Conservation (phyloP, 2,888 invertebrate species). For the Masnerella sp. region DNA sequence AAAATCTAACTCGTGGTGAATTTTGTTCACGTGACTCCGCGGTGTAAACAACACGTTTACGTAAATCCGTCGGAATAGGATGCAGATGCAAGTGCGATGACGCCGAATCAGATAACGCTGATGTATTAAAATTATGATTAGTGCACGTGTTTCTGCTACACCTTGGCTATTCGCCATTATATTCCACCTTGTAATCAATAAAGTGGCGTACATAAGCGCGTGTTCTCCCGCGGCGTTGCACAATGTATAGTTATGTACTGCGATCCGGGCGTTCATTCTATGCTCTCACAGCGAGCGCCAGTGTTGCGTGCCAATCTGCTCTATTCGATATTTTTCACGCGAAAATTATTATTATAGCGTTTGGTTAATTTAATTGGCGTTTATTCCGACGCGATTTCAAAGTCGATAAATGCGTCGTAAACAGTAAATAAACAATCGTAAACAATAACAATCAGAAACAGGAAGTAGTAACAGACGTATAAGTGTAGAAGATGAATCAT, state of each 20-base stretch:
- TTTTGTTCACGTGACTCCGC: background rate
- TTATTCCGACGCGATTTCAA: too few species aligned
- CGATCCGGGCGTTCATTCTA: slow-evolving; percentile 26
- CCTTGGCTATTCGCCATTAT: slow-evolving; percentile 49
- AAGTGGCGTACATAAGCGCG: slow-evolving; percentile 43
- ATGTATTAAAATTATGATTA: slow-evolving; percentile 47
- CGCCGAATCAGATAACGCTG: slow-evolving; percentile 36
- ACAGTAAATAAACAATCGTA: too few species aligned
- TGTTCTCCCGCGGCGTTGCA: slow-evolving; percentile 41
- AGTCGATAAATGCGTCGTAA: too few species aligned
- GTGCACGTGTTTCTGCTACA: slow-evolving; percentile 14
- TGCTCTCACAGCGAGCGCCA: slow-evolving; percentile 18
- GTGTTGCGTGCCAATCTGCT: slow-evolving; percentile 22
- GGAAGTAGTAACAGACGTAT: background rate
- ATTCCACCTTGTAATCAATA: slow-evolving; percentile 46
- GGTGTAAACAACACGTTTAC: slow-evolving; percentile 21
- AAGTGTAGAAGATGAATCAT: too few species aligned
- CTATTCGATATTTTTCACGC: slow-evolving; percentile 15
- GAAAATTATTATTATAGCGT: slow-evolving; percentile 21
- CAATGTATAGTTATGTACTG: slow-evolving; percentile 41
- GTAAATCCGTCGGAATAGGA: slow-evolving; percentile 23
- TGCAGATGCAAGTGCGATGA: slow-evolving; percentile 17
- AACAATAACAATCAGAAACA: background rate
- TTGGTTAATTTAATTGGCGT: slow-evolving; percentile 7
- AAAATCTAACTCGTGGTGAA: too few species aligned